A percentile compares a stretch with the other conserved stretches of the same genome.
These are phyloP conservation scores for Apostichopus californicus DNA, from an alignment of 35 echinoderm and acorn worm genomes.

Conservation along the genomic window DNA sequence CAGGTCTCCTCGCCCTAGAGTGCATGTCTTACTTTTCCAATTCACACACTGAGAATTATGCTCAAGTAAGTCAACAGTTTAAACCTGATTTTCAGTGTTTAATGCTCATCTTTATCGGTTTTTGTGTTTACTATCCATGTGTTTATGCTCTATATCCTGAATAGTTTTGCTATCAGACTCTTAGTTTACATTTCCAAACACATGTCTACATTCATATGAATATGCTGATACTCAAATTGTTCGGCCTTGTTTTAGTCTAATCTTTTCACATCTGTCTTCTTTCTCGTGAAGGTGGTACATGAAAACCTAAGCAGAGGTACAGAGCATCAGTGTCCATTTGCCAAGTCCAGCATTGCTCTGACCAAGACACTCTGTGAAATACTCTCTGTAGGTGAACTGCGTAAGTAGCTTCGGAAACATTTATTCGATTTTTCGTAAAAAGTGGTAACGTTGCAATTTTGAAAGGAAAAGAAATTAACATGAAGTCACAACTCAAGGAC, in stretches of 20 bases:
- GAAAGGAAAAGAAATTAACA: too few species aligned
- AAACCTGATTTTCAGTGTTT: neutral
- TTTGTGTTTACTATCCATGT: too few species aligned
- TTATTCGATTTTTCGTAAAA: too few species aligned
- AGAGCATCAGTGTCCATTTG: constrained; percentile 98
- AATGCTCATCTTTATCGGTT: neutral
- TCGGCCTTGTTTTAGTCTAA: neutral
- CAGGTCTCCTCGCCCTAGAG: constrained; percentile 79
- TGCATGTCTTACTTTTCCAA: constrained; percentile 91
- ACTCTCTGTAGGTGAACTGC: constrained; percentile 91
- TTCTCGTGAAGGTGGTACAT: constrained; percentile 72
- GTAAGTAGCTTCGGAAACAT: constrained; percentile 57
- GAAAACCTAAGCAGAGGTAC: constrained; percentile 88
- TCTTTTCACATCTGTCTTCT: neutral
- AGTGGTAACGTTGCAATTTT: too few species aligned
- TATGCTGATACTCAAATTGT: too few species aligned
- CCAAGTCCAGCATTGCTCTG: constrained; percentile 84
- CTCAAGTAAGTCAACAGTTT: constrained; percentile 66
- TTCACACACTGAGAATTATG: constrained; percentile 82
- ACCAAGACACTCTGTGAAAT: constrained; percentile 94
- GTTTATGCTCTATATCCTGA: too few species aligned
- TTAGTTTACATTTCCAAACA: too few species aligned
- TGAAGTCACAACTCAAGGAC: too few species aligned
- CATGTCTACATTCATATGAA: too few species aligned
- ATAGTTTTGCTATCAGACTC: too few species aligned